Conservation (phyloP, 2,888 invertebrate genomes). For the Leucophenga maculata region DNA sequence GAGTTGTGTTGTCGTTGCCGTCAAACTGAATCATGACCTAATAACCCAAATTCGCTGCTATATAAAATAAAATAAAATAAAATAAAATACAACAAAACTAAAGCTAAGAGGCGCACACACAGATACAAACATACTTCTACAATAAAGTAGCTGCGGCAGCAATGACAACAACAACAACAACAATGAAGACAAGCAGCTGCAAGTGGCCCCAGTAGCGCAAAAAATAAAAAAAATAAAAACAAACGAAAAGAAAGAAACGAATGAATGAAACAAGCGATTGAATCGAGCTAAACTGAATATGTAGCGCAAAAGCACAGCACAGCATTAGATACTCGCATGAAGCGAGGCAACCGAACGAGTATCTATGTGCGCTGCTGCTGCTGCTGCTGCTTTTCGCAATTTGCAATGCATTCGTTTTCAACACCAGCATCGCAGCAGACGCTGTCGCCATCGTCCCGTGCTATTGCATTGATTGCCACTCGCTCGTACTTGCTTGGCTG, state of each 20-base stretch:
- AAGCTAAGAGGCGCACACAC: background rate
- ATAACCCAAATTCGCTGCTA: slow-evolving; percentile 60
- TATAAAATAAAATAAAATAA: slow-evolving; percentile 21
- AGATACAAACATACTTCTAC: slow-evolving; percentile 40
- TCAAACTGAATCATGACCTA: slow-evolving; percentile 70
- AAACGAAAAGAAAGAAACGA: background rate
- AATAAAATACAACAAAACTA: slow-evolving; percentile 1
- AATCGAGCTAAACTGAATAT: slow-evolving; percentile 32
- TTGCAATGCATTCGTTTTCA: slow-evolving; percentile 53
- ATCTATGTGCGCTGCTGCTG: slow-evolving; percentile 28
- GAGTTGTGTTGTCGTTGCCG: slow-evolving; percentile 42
- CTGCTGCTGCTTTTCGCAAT: slow-evolving; percentile 38
- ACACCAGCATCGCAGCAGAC: slow-evolving; percentile 33
- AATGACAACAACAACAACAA: slow-evolving; percentile 7
- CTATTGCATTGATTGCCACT: slow-evolving; percentile 15
- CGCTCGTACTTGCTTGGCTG: background rate
- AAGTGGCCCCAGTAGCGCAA: slow-evolving; percentile 57
- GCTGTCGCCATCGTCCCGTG: background rate
- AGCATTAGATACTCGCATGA: slow-evolving; percentile 19
- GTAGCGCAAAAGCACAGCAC: slow-evolving; percentile 24
- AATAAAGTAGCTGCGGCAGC: slow-evolving; percentile 34
- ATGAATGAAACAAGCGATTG: slow-evolving; percentile 25
- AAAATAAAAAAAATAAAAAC: slow-evolving; percentile 37
- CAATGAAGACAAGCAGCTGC: slow-evolving; percentile 40
- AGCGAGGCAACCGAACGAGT: slow-evolving; percentile 4